Evolutionary conservation across 2,888 invertebrate genomes (phyloP), one percentile per base, ranked within the genome.

Genomic region (Alsophila aescularia): DNA sequence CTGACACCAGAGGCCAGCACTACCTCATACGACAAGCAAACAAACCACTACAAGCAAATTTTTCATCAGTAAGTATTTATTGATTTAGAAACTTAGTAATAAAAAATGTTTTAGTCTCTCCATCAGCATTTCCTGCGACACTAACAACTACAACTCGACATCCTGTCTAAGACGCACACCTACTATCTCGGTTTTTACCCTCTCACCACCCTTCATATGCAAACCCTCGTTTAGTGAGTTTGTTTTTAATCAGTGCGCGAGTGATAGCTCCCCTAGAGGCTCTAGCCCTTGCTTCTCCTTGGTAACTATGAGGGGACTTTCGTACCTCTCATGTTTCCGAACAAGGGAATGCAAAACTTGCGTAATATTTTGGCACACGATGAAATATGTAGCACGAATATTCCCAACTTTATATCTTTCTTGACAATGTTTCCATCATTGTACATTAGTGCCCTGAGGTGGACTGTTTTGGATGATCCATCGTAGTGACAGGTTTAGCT

Each of bases 191-290:
- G 43, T 32, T 52, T 36, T 43, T 54, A 58, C 59, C 49, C 56
- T 60, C 66, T 64, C 62, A 65, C 70, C 73, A 43, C 70, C 71
- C 70, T 58, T 51, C 50, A 66, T 72, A 74, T 72, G 74, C 72
- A 76, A 73, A 74, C 81, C 79, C 80, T 75, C 67, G 72, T 74
- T 77, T 77, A 77, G 73, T 75, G 76, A 80, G 85, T 87, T 89
- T 89, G 81, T 85, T 86, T 89, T 85, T 90, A 90, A 90, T 90
- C 90, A 89, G 88, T 80, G 83, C 81, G 74, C 73, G 75, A 75
- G 73, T 83, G 89, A 87, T 87, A 85, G 85, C 73, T 74, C 69
- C 77, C 81, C 81, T 71, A 62, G 72, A 69, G 75, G 69, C 58
- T 67, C 67, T 56, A 37, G 15, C 64, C 73, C 73, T 71, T 74